These are phyloP conservation scores for Bettongia penicillata DNA, from an alignment of 2,113 vertebrate species.

Conservation along the genomic window DNA sequence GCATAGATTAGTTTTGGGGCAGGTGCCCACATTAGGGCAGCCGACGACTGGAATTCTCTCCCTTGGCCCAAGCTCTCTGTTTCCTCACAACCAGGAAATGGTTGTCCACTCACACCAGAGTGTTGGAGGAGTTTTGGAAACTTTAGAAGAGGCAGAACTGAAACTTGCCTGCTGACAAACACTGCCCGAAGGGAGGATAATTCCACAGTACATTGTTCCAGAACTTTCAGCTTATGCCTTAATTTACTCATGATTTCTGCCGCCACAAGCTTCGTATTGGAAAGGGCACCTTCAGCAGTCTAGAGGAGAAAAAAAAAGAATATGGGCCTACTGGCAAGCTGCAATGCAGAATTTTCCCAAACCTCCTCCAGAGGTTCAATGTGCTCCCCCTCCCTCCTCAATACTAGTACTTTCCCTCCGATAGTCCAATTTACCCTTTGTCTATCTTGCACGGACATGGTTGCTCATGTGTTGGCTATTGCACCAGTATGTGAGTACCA, in stretches of 20 bases:
- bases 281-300: constrained; percentile 89
- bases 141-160: neutral
- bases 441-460: neutral
- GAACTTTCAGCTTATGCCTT: constrained; percentile 88
- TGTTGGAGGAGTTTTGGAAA: neutral
- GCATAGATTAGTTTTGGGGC: neutral
- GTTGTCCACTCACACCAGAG: neutral
- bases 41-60: neutral
- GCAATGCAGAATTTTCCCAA: neutral
- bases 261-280: constrained; percentile 88
- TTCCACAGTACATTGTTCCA: constrained; percentile 91
- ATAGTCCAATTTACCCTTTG: neutral
- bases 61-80: neutral
- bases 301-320: constrained; percentile 54
- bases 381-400: neutral
- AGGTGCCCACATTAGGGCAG: neutral
- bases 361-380: neutral
- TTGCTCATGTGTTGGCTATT: neutral
- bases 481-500: neutral
- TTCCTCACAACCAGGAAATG: neutral
- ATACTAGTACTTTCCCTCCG: neutral
- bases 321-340: neutral
- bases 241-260: constrained; percentile 90
- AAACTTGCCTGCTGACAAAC: constrained; percentile 89
- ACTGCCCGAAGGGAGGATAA: constrained; percentile 90